Conservation (phyloP, 2,797 vertebrate genomes). For the Acridotheres tristis region DNA sequence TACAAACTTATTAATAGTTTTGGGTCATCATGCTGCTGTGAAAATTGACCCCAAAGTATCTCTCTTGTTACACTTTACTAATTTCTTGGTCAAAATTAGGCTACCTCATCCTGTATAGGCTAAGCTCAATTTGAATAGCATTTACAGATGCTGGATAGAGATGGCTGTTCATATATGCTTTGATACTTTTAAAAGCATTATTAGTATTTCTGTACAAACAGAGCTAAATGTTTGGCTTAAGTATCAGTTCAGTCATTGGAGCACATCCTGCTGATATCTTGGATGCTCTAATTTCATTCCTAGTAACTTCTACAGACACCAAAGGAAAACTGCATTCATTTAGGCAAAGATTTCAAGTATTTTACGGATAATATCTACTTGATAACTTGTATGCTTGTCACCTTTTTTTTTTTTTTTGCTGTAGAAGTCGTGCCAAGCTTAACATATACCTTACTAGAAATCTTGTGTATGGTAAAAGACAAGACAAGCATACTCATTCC, state of each 20-base stretch:
- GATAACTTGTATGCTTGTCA: background rate
- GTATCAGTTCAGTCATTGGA: background rate
- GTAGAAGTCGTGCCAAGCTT: background rate
- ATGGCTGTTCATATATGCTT: background rate
- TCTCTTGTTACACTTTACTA: background rate
- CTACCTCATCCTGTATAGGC: background rate
- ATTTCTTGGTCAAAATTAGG: background rate
- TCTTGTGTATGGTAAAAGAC: background rate
- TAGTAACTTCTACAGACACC: background rate
- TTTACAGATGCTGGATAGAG: background rate
- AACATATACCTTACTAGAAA: background rate
- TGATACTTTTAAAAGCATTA: background rate
- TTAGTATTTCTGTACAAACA: background rate
- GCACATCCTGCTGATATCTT: background rate
- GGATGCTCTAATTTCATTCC: background rate
- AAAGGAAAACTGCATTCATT: background rate
- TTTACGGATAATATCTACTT: background rate
- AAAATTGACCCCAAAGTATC: background rate
- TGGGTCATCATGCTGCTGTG: background rate
- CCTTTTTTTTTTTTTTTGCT: background rate
- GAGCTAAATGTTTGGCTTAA: background rate
- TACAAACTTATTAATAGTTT: slow-evolving; percentile 9
- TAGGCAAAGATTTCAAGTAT: background rate
- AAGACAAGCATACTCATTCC: background rate
- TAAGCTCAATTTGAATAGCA: background rate